Evolutionary conservation across 2,797 vertebrate species (phyloP), one percentile per base, ranked within the genome.

Genomic region (Lagocephalus sceleratus): DNA sequence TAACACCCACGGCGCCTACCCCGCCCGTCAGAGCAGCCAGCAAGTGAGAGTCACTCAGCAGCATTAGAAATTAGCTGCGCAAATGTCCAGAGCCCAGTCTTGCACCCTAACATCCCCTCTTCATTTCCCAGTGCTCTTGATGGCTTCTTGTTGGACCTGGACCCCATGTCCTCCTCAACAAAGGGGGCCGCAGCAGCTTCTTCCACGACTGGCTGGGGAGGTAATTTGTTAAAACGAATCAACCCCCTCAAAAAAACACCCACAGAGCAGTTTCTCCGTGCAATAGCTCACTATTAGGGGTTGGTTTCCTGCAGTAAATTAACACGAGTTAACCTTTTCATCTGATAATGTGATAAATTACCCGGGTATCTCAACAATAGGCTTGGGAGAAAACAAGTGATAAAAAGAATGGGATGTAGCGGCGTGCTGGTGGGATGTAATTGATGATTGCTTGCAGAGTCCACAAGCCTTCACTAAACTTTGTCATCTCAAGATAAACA

Each of bases 121-220:
- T 29, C 16, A 14, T 35, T 14, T 35, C 17, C 45, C 43, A 89
- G 87, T 62, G 80, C 81, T 35, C 85, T 87, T 4, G 86, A 88
- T 46, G 84, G 87, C 5, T 89, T 87, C 66, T 61, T 89, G 61
- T 69, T 89, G 81, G 87, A 87, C 63, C 66, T 87, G 2, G 86
- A 89, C 66, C 87, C 85, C 21, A 88, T 89, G 70, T 82, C 83
- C 49, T 86, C 85, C 7, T 85, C 76, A 70, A 51, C 85, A 8
- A 75, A 87, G 3, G 85, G 89, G 0, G 80, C 89, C 6, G 75
- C 91, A 17, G 80, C 85, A 0, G 64, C 90, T 10, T 85, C 92
- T 9, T 54, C 94, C 3, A 89, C 73, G 5, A 91, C 93, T 39
- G 91, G 91, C 80, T 99, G 97, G 97, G 97, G 95, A 93, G 96